Percentiles rank a stretch among this genome's conserved stretches.
phyloP scores from a whole-genome alignment of 2,113 vertebrate species.

The Stercorarius parasiticus region DNA sequence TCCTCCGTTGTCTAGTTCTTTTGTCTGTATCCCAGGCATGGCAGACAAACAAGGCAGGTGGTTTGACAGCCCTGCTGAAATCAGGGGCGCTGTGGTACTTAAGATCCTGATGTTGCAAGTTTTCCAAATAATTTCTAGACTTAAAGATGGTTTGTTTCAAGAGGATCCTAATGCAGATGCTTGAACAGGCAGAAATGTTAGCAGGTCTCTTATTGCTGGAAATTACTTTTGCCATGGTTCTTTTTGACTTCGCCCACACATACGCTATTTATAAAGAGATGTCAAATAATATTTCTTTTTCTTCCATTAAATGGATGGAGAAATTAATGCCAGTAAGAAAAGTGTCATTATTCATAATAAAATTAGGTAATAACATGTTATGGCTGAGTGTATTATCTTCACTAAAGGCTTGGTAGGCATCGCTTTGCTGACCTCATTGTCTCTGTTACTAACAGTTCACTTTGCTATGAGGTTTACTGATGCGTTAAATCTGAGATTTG shows the following conservation, averaged over 20 bases:
- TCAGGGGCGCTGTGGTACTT: not conserved
- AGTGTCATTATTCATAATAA: not conserved
- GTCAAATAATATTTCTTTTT: not conserved
- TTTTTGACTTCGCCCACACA: not conserved
- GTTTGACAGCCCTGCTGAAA: not conserved
- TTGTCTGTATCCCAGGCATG: not conserved
- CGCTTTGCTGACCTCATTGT: not conserved
- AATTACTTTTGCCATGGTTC: not conserved
- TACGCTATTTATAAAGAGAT: not conserved
- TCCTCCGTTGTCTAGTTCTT: not conserved
- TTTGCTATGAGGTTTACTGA: not conserved
- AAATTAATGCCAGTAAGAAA: not conserved
- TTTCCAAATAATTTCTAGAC: not conserved
- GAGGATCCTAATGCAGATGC: not conserved
- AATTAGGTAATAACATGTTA: not conserved
- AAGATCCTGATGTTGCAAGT: not conserved
- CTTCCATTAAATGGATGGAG: not conserved
- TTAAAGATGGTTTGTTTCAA: not conserved
- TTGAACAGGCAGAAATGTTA: not conserved
- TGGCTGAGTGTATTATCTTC: not conserved
- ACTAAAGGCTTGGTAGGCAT: not conserved
- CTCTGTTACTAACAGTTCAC: not conserved
- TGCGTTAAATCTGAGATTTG: not conserved
- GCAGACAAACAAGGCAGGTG: not conserved
- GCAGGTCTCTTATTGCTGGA: not conserved